Percentiles rank a stretch among this genome's conserved stretches.
Evolutionary conservation across 2,888 invertebrate species (phyloP).

Genomic region (Idaea biselata): DNA sequence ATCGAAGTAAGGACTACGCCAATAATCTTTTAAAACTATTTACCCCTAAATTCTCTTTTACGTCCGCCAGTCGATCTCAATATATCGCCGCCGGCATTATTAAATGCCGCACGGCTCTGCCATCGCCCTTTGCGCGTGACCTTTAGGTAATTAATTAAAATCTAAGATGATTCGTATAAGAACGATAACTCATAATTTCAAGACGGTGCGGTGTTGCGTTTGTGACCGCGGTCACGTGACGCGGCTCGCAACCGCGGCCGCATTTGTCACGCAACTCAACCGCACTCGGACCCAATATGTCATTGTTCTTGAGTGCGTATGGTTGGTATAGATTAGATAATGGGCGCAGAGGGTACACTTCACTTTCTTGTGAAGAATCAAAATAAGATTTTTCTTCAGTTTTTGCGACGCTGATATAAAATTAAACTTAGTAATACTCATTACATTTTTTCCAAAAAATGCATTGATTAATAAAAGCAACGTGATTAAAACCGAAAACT

Average conservation of each 20-base stretch:
- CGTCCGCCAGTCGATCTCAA: too few relatives aligned
- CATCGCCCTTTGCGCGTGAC: too few relatives aligned
- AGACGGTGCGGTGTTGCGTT: not conserved
- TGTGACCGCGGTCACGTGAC: slow-evolving; percentile 12
- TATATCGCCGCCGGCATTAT: too few relatives aligned
- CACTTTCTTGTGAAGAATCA: not conserved
- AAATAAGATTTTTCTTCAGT: not conserved
- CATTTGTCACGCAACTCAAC: slow-evolving; percentile 71
- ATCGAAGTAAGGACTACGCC: too few relatives aligned
- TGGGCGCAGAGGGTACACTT: not conserved
- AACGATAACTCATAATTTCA: not conserved
- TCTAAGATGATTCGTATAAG: not conserved
- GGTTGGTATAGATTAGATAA: slow-evolving; percentile 39
- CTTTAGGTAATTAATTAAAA: not conserved
- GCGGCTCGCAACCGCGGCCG: slow-evolving; percentile 37
- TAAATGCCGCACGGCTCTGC: too few relatives aligned
- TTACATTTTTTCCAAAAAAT: too few relatives aligned
- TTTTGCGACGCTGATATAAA: too few relatives aligned
- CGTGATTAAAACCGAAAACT: too few relatives aligned
- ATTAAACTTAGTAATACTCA: too few relatives aligned
- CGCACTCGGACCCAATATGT: slow-evolving; percentile 66
- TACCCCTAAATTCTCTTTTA: too few relatives aligned
- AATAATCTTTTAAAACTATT: too few relatives aligned
- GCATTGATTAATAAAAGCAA: too few relatives aligned
- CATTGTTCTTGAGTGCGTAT: slow-evolving; percentile 58